phyloP scores from a whole-genome alignment of 1,140 invertebrate species.

The Panonychus citri region DNA sequence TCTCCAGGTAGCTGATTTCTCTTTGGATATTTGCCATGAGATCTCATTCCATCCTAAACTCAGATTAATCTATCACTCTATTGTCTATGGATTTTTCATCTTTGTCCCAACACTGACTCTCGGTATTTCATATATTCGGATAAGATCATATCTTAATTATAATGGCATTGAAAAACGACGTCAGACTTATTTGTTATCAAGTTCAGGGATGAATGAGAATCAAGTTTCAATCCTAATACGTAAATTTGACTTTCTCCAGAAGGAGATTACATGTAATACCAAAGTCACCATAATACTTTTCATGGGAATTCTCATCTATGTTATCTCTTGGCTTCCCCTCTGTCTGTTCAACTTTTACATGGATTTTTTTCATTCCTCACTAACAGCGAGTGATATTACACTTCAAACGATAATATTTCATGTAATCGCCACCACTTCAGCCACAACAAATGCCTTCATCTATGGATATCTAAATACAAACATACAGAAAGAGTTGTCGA shows the following conservation, averaged over 20 bases:
- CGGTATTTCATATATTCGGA: constrained; percentile 24
- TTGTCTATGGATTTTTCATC: constrained; percentile 28
- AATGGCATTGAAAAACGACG: constrained; percentile 22
- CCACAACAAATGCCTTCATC: constrained; percentile 29
- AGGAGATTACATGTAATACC: constrained; percentile 27
- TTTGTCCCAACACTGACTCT: constrained; percentile 32
- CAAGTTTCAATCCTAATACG: constrained; percentile 13
- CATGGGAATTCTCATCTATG: constrained; percentile 20
- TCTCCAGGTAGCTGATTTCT: constrained; percentile 18
- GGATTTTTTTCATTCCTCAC: constrained; percentile 20
- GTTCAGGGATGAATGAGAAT: not conserved
- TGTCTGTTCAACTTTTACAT: constrained; percentile 28
- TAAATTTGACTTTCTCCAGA: constrained; percentile 4
- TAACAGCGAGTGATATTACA: constrained; percentile 18
- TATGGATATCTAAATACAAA: constrained; percentile 33
- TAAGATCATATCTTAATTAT: constrained; percentile 28
- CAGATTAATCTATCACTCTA: constrained; percentile 19
- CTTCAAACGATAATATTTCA: constrained; percentile 32
- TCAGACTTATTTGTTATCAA: not conserved
- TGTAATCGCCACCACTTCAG: constrained; percentile 30
- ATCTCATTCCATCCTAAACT: constrained; percentile 20
- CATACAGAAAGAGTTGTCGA: constrained; percentile 22
- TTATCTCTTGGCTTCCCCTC: constrained; percentile 27
- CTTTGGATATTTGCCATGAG: constrained; percentile 25
- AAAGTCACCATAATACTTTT: constrained; percentile 25